Evolutionary conservation across 1,140 invertebrate species (phyloP).

Genomic region (Philotrypesis tridentata): DNA sequence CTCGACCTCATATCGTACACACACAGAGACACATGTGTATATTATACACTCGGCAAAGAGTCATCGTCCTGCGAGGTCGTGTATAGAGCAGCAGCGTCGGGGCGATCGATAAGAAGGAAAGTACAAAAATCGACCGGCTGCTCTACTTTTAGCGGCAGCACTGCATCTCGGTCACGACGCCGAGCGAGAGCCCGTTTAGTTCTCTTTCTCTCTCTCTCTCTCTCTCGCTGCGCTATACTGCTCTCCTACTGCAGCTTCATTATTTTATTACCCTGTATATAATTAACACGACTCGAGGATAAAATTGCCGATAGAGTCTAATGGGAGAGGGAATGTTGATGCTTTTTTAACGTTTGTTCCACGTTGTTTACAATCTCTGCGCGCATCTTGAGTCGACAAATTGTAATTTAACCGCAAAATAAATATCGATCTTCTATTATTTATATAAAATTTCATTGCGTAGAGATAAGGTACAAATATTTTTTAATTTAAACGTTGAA

Average conservation of each 20-base stretch:
- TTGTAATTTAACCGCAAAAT: too few relatives aligned
- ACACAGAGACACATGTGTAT: neutral
- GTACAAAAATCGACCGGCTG: conserved; percentile 45
- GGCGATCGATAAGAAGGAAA: conserved; percentile 47
- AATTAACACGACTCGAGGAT: neutral
- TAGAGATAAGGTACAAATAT: too few relatives aligned
- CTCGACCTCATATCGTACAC: neutral
- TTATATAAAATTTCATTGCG: too few relatives aligned
- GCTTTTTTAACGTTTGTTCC: neutral
- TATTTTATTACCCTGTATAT: neutral
- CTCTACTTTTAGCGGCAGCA: conserved; percentile 38
- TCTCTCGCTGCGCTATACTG: neutral
- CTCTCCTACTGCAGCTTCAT: neutral
- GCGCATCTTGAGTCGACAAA: too few relatives aligned
- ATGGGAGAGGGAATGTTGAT: neutral
- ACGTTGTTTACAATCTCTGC: too few relatives aligned
- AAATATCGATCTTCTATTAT: too few relatives aligned
- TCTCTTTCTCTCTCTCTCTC: neutral
- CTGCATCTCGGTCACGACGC: conserved; percentile 29
- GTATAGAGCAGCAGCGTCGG: neutral
- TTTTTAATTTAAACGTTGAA: too few relatives aligned
- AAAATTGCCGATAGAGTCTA: neutral
- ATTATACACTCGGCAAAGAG: neutral
- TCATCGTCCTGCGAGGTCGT: conserved; percentile 33
- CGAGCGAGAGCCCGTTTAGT: neutral